phyloP scores from a whole-genome alignment of 2,797 vertebrate species.

The Choloepus didactylus region DNA sequence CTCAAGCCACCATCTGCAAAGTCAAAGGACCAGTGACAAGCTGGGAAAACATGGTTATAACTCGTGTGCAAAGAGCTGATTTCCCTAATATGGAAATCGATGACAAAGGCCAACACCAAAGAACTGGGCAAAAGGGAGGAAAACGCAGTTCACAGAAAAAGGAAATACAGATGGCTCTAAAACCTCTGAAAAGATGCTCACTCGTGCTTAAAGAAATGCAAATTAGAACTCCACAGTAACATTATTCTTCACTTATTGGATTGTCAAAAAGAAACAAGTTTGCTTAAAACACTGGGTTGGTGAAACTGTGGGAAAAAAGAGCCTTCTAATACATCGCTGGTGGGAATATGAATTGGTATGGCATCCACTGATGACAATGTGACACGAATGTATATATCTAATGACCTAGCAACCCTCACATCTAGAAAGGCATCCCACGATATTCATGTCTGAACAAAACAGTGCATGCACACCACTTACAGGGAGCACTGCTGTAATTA shows the following conservation, averaged over 20 bases:
- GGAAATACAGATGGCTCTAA: not conserved
- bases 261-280: not conserved
- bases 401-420: rapidly evolving
- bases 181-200: not conserved
- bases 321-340: not conserved
- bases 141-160: not conserved
- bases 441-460: rapidly evolving
- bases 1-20: not conserved
- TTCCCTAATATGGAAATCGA: conserved; percentile 43
- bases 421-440: not conserved
- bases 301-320: not conserved
- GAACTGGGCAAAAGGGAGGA: not conserved
- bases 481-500: rapidly evolving
- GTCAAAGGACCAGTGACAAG: rapidly evolving
- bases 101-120: not conserved
- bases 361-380: rapidly evolving
- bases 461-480: rapidly evolving
- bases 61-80: rapidly evolving
- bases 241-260: not conserved
- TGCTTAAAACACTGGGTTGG: not conserved
- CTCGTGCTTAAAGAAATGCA: not conserved
- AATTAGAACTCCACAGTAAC: not conserved
- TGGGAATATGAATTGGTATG: not conserved
- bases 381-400: rapidly evolving
- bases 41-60: not conserved